A percentile compares a stretch with the other conserved stretches of the same genome.
Conservation (phyloP, 1,140 invertebrate species). For the Drosophila lini region DNA sequence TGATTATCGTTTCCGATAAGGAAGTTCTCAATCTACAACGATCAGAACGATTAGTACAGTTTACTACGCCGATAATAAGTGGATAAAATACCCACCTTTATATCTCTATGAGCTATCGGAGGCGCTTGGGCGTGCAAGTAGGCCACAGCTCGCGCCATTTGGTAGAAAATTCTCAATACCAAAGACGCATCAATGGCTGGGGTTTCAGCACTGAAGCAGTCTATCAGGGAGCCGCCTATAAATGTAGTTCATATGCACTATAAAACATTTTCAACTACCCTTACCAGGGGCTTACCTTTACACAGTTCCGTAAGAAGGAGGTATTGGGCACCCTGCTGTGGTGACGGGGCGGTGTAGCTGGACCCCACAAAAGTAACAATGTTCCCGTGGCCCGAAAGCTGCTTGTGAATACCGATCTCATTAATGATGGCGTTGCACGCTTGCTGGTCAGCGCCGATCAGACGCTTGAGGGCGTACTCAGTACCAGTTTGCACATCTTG, state of each 20-base stretch:
- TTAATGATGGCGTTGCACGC: conserved; percentile 91
- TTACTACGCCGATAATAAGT: not conserved
- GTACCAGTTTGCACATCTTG: conserved; percentile 94
- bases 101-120: conserved; percentile 96
- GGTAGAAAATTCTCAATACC: conserved; percentile 96
- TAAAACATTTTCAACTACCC: no score
- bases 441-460: conserved; percentile 91
- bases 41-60: not conserved
- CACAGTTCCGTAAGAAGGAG: conserved; percentile 90
- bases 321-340: conserved; percentile 89
- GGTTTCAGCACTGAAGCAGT: conserved; percentile 89
- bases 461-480: conserved; percentile 95
- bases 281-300: conserved; percentile 83
- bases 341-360: conserved; percentile 87
- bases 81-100: conserved; percentile 84
- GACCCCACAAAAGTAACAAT: conserved; percentile 92
- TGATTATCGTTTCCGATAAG: conserved; percentile 91
- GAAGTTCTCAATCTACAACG: conserved; percentile 87
- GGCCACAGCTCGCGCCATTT: conserved; percentile 94
- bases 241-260: not conserved
- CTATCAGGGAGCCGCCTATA: conserved; percentile 91
- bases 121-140: conserved; percentile 96
- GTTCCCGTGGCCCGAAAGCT: conserved; percentile 91
- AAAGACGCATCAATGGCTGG: conserved; percentile 89
- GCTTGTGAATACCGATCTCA: conserved; percentile 92